Base-by-base conservation (phyloP, 2,888 invertebrate genomes). In the Gymnocheta viridis region DNA sequence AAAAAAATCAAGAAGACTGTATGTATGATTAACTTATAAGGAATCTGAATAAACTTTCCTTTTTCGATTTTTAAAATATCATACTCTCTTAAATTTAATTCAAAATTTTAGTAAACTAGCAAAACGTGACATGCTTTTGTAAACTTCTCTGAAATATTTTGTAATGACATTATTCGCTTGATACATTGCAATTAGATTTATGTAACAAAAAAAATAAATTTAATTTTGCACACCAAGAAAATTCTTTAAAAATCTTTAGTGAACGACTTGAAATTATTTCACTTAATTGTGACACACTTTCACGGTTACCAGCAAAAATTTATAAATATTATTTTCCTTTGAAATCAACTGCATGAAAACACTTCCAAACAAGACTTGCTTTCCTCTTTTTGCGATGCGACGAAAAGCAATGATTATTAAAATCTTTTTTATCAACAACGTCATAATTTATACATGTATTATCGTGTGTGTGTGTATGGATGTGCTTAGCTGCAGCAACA, bases 341-440 rank as follows among this genome's bases (percentile, higher is more conserved):
- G 56, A 77, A 77, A 77, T 77, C 67, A 66, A 67, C 66, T 67
- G 66, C 67, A 77, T 67, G 66, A 58, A 47, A 49, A 58, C 51
- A 38, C 66, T 77, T 56, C 32, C 32, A 47, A 44, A 19, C 27
- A 62, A 27, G 14, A 41, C 19, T 76, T 76, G 44, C 54, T 14
- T 14, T 4, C 2, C 49, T 24, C 44, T 67, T 12, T 44, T 10
- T 29, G 0, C 44, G 6, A 14, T 24, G 12, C 17, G 32, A 64
- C 51, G 62, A 77, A 77, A 76, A 81, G 72, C 77, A 67, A 84
- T 81, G 84, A 84, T 81, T 77, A 84, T 84, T 81, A 77, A 84
- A 83, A 84, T 77, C 80, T 62, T 74, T 82, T 81, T 56, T 56
- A 56, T 56, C 84, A 84, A 60, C 54, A 77, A 72, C 72, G 74